phyloP scores from a whole-genome alignment of 2,113 vertebrate genomes.

The Pelecanoides urinatrix region DNA sequence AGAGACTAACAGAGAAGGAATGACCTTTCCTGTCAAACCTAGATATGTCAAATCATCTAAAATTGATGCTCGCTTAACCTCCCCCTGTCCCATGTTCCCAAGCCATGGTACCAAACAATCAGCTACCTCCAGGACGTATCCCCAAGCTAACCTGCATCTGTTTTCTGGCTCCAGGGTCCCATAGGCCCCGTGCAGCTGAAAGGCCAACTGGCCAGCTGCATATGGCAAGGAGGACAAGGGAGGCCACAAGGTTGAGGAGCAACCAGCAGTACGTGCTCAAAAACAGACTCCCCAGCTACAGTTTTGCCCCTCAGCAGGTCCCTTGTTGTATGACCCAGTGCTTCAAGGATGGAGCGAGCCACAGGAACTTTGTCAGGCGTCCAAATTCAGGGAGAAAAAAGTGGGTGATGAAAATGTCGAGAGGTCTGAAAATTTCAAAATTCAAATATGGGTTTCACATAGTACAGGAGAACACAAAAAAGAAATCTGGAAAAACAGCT shows the following conservation, averaged over 20 bases:
- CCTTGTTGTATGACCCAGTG: not conserved
- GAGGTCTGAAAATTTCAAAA: not conserved
- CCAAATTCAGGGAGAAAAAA: not conserved
- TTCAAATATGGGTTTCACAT: not conserved
- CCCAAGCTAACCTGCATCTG: not conserved
- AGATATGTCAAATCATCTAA: not conserved
- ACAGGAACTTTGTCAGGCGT: not conserved
- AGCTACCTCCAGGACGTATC: not conserved
- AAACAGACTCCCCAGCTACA: not conserved
- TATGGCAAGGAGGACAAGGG: not conserved
- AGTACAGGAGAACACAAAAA: not conserved
- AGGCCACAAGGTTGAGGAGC: not conserved
- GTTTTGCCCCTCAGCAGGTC: not conserved
- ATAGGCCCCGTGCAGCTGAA: not conserved
- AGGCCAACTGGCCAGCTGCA: not conserved
- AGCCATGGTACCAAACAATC: not conserved
- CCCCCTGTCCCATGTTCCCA: not conserved
- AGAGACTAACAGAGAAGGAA: not conserved
- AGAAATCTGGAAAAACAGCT: not conserved
- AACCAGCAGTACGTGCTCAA: fast-evolving
- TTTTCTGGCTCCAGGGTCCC: not conserved
- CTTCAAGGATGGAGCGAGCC: not conserved
- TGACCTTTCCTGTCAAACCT: not conserved
- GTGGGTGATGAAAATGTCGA: not conserved
- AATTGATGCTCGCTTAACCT: fast-evolving